Evolutionary conservation across 1,140 invertebrate species (phyloP).

Genomic region (Bathynomus jamesi): DNA sequence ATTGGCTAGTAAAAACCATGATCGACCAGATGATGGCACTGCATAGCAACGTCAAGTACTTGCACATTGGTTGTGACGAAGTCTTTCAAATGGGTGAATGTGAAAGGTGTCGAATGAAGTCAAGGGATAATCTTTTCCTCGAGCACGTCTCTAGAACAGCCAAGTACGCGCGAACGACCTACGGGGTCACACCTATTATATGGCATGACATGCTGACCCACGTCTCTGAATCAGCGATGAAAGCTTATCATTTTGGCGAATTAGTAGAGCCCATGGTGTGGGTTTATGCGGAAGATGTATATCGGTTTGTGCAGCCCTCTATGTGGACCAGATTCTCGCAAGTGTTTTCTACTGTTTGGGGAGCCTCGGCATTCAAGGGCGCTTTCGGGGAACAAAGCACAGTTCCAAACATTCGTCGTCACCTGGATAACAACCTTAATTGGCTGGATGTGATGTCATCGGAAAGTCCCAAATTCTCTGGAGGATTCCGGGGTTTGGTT

Average conservation of each 20-base stretch:
- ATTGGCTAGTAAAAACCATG: constrained; percentile 64
- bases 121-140: constrained; percentile 44
- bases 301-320: constrained; percentile 49
- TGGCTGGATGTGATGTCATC: constrained; percentile 60
- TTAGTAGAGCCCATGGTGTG: constrained; percentile 82
- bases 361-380: constrained; percentile 85
- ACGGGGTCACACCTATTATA: constrained; percentile 57
- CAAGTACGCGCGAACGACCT: constrained; percentile 42
- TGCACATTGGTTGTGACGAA: constrained; percentile 59
- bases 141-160: constrained; percentile 44
- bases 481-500: constrained; percentile 51
- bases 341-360: constrained; percentile 82
- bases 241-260: constrained; percentile 59
- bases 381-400: constrained; percentile 55
- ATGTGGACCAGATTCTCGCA: constrained; percentile 72
- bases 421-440: constrained; percentile 62
- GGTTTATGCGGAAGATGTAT: constrained; percentile 60
- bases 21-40: constrained; percentile 67
- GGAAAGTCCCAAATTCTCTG: constrained; percentile 50
- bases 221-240: constrained; percentile 47
- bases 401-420: constrained; percentile 53
- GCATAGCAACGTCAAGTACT: constrained; percentile 44
- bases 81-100: constrained; percentile 70
- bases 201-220: constrained; percentile 93
- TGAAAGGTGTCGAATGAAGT: constrained; percentile 54